Evolutionary conservation across 1,140 invertebrate species (phyloP), one percentile per base, ranked within the genome.

Genomic region (Bombus breviceps): DNA sequence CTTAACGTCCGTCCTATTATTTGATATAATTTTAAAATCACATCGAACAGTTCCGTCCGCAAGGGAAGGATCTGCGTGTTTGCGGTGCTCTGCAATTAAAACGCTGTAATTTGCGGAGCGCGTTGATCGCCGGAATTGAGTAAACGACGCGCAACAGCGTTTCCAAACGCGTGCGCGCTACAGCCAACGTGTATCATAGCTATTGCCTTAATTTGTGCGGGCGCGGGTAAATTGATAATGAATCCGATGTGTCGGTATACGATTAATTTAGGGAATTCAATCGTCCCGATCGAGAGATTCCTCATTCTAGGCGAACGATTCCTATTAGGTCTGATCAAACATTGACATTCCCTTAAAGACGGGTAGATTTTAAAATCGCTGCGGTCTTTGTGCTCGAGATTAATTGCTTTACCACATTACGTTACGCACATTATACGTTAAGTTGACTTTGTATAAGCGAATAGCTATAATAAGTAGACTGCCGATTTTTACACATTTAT

Each of bases 231-330:
- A 92, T 93, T 86, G 88, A 87, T 91, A 89, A 91, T 92, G 88
- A 93, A 93, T 94, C 89, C 89, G 79, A 86, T 82, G 83, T 80
- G 71, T 91, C 90, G 91, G 92, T 92, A 87, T 57, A 79, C 86
- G 92, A 93, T 93, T 92, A 90, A 92, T 93, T 88, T 91, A 86
- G 88, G 85, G 91, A 92, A 93, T 92, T 87, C 89, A 92, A 93
- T 87, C 81, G 47, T 22, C 57, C 34, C 32, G 71, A 57, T 57
- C 64, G 74, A 66, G 74, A 82, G 5, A 87, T 74, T 57, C n/a
- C 69, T 43, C 66, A 71, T 39, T 77, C 37, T 28, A 6, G 0
- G 32, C 57, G 2, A 13, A 1, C 34, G 28, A 77, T n/a, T 32
- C 47, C 47, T 34, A 22, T 62, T 41, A n/a, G 12, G 9, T 34